A percentile compares a stretch with the other conserved stretches of the same genome.
Conservation (phyloP, 2,888 invertebrate genomes). For the Ormyrus nitidulus region DNA sequence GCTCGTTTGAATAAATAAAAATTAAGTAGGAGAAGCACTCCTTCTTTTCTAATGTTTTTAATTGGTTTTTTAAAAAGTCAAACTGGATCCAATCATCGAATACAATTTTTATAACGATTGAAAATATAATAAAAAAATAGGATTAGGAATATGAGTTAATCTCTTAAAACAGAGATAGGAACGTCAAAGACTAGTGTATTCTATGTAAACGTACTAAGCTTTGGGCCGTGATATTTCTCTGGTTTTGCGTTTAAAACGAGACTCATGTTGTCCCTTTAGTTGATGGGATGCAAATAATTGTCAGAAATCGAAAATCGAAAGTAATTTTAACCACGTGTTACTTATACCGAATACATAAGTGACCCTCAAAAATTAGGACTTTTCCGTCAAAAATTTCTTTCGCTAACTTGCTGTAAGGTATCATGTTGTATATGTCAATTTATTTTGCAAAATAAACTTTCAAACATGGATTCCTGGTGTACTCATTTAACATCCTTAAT, state of each 20-base stretch:
- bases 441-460: constrained; percentile 73
- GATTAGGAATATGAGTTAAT: constrained; percentile 36
- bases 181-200: constrained; percentile 34
- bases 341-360: constrained; percentile 22
- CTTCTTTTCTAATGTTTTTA: constrained; percentile 29
- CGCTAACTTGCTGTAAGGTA: constrained; percentile 66
- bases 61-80: constrained; percentile 37
- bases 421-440: constrained; percentile 72
- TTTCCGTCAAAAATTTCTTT: constrained; percentile 65
- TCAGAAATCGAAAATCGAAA: constrained; percentile 64
- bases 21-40: constrained; percentile 9
- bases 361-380: constrained; percentile 56
- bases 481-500: background rate
- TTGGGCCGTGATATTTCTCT: constrained; percentile 20
- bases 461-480: constrained; percentile 26
- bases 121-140: constrained; percentile 32
- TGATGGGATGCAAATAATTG: constrained; percentile 6
- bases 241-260: constrained; percentile 12
- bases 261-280: constrained; percentile 6
- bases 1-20: constrained; percentile 12
- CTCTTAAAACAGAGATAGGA: constrained; percentile 36
- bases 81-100: constrained; percentile 41
- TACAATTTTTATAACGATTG: constrained; percentile 47
- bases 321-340: constrained; percentile 64
- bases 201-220: constrained; percentile 43